Conservation (phyloP, 2,797 vertebrate genomes). For the Phalanger gymnotis region DNA sequence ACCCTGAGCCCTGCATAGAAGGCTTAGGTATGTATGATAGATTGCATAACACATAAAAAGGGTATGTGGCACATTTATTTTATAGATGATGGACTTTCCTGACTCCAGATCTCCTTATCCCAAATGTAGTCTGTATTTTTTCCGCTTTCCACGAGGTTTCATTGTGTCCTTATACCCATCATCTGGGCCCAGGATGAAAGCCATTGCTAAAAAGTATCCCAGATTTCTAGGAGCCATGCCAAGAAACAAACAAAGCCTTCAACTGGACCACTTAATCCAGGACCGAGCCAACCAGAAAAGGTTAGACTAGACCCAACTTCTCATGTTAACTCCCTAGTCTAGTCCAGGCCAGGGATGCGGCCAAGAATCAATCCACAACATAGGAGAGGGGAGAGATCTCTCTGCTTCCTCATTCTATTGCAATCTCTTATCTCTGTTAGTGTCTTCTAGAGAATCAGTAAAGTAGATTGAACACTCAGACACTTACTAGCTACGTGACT, state of each 20-base stretch:
- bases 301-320: not conserved
- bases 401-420: not conserved
- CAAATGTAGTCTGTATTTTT: not conserved
- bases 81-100: not conserved
- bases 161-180: not conserved
- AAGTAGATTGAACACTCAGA: not conserved
- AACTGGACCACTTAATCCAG: not conserved
- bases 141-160: not conserved
- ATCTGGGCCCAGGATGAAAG: not conserved
- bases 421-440: not conserved
- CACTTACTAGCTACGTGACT: not conserved
- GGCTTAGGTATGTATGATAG: not conserved
- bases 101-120: not conserved
- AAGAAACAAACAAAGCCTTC: not conserved
- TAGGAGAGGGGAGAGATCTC: not conserved
- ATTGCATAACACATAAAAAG: not conserved
- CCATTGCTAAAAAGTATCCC: not conserved
- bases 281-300: not conserved
- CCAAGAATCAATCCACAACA: not conserved
- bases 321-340: not conserved
- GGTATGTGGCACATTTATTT: not conserved
- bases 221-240: not conserved
- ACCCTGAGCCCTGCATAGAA: not conserved
- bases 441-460: not conserved
- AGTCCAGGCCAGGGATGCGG: not conserved